A percentile compares a stretch with the other conserved stretches of the same genome.
These are phyloP conservation scores for Isurus oxyrinchus DNA, from an alignment of 2,113 vertebrate genomes.

Conservation along the genomic window DNA sequence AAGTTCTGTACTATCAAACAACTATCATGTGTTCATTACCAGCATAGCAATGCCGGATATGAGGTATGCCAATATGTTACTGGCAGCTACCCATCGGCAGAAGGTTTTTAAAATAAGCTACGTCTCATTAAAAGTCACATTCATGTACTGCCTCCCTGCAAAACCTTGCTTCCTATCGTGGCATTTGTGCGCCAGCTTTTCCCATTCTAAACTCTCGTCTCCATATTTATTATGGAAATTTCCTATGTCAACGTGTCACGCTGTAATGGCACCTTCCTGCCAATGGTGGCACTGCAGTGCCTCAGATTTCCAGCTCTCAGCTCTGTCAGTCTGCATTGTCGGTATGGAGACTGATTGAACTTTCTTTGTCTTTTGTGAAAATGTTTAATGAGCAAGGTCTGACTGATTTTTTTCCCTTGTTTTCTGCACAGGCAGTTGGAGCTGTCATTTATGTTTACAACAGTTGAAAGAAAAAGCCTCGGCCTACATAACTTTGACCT, in stretches of 20 bases:
- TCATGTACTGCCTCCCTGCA: not conserved
- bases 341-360: not conserved
- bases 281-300: not conserved
- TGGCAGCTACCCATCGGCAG: not conserved
- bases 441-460: conserved; percentile 86
- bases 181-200: not conserved
- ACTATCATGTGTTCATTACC: not conserved
- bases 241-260: not conserved
- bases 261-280: not conserved
- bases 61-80: not conserved
- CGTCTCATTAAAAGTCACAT: not conserved
- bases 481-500: conserved; percentile 87
- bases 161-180: not conserved
- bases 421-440: conserved; percentile 75
- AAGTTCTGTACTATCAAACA: too few species aligned
- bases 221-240: not conserved
- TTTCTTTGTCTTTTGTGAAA: not conserved
- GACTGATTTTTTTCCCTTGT: not conserved
- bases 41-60: not conserved
- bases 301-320: not conserved
- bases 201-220: not conserved
- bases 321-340: not conserved
- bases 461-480: conserved; percentile 92
- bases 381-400: not conserved
- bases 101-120: not conserved